Evolutionary conservation across 1,140 invertebrate species (phyloP).

Genomic region (Drosophila pseudoobscura): DNA sequence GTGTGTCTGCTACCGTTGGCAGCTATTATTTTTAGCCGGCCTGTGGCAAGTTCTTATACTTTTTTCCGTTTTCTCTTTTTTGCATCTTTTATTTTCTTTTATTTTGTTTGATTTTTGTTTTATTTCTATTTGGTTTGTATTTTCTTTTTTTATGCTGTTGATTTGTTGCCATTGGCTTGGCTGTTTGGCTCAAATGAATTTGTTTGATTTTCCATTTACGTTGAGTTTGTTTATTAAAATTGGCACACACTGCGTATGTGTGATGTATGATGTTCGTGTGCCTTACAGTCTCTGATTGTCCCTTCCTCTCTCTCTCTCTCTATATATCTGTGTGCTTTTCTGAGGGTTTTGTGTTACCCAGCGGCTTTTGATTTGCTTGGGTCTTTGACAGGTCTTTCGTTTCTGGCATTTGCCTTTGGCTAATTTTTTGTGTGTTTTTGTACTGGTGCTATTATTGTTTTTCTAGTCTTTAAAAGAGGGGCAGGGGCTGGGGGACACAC

Average conservation of each 20-base stretch:
- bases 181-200: conserved; percentile 52
- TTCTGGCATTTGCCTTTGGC: conserved; percentile 39
- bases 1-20: conserved; percentile 59
- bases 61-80: conserved; percentile 36
- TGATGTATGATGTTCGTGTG: conserved; percentile 66
- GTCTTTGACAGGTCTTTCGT: conserved; percentile 65
- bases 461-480: conserved; percentile 2
- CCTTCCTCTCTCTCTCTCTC: conserved; percentile 5
- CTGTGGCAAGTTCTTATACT: conserved; percentile 64
- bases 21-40: conserved; percentile 72
- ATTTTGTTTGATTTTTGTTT: conserved; percentile 37
- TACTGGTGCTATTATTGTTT: conserved; percentile 5
- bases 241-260: conserved; percentile 77
- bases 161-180: conserved; percentile 45
- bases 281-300: conserved; percentile 46
- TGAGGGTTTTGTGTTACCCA: conserved; percentile 70
- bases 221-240: conserved; percentile 77
- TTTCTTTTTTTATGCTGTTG: conserved; percentile 14
- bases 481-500: conserved; percentile 12
- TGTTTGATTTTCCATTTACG: conserved; percentile 81
- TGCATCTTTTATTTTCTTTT: conserved; percentile 52
- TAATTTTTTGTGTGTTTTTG: conserved; percentile 43
- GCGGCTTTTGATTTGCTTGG: conserved; percentile 54
- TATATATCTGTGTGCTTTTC: conserved; percentile 18
- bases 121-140: conserved; percentile 26